A percentile compares a stretch with the other conserved stretches of the same genome.
These are phyloP conservation scores for Anhinga anhinga DNA, from an alignment of 2,113 vertebrate species.

Conservation along the genomic window DNA sequence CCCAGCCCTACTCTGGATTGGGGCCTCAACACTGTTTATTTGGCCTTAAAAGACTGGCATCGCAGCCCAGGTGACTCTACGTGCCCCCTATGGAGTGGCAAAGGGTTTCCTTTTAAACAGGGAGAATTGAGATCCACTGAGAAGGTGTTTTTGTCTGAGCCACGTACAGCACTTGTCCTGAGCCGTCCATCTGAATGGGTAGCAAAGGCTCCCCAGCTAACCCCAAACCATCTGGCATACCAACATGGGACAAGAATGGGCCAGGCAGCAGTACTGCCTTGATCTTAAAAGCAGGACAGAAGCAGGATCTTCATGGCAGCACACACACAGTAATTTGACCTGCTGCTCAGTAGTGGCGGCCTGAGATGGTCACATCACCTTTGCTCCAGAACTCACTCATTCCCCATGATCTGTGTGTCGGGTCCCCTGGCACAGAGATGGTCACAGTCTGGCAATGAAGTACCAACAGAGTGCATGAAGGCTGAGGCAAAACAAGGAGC, in stretches of 20 bases:
- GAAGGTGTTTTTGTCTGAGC: neutral
- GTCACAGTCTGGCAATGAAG: neutral
- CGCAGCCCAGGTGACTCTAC: neutral
- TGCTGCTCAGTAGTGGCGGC: neutral
- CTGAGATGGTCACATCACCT: neutral
- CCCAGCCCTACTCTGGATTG: neutral
- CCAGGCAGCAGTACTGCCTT: neutral
- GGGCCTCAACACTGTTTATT: neutral
- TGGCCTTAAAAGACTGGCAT: neutral
- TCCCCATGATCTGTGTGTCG: neutral
- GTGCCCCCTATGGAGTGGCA: neutral
- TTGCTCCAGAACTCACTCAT: neutral
- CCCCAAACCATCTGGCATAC: neutral
- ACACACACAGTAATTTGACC: accelerated
- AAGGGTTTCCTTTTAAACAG: neutral
- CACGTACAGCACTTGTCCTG: neutral
- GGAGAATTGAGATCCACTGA: neutral
- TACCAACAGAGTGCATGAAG: neutral
- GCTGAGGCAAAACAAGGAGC: neutral
- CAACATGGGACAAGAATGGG: neutral
- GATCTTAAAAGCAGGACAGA: neutral
- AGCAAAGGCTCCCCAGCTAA: neutral
- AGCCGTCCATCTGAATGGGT: neutral
- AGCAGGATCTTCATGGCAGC: neutral
- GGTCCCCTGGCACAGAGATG: neutral